These are phyloP conservation scores for Pogona vitticeps DNA, from an alignment of 2,113 vertebrate genomes.

Conservation along the genomic window DNA sequence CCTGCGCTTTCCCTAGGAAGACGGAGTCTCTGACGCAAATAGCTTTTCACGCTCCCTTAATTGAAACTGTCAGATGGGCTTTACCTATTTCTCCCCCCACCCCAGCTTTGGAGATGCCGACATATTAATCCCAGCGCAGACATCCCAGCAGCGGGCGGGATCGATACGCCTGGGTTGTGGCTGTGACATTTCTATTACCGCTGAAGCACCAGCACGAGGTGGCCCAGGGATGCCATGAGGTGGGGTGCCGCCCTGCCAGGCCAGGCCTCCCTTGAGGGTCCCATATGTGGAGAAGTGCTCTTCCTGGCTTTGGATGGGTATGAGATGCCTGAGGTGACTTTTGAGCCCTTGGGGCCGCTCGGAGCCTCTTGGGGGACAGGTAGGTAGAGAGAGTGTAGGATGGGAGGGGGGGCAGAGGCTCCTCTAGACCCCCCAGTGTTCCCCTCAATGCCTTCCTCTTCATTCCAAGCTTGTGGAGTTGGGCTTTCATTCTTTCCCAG, in stretches of 20 bases:
- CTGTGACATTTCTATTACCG: constrained; percentile 60
- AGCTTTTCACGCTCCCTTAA: constrained; percentile 72
- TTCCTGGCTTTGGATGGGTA: background rate
- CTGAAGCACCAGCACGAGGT: background rate
- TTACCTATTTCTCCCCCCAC: constrained; percentile 52
- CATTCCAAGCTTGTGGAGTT: constrained; percentile 64
- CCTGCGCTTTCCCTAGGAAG: constrained; percentile 52
- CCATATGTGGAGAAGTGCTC: too few relatives aligned
- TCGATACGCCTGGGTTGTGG: constrained; percentile 59
- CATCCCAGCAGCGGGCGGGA: constrained; percentile 52
- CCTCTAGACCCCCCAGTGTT: background rate
- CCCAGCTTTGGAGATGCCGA: constrained; percentile 17
- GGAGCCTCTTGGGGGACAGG: background rate
- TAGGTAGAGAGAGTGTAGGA: too few relatives aligned
- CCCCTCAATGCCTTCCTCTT: background rate
- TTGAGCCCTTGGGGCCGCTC: too few relatives aligned
- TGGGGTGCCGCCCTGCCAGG: too few relatives aligned
- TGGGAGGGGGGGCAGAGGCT: background rate
- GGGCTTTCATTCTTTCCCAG: constrained; percentile 75
- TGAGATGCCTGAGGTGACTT: background rate
- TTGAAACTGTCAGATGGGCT: constrained; percentile 74
- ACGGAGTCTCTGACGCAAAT: constrained; percentile 62
- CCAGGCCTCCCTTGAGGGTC: background rate
- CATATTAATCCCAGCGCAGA: constrained; percentile 52
- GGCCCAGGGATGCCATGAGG: background rate